Conservation (phyloP, 2,888 invertebrate genomes). For the Melanophora roralis region DNA sequence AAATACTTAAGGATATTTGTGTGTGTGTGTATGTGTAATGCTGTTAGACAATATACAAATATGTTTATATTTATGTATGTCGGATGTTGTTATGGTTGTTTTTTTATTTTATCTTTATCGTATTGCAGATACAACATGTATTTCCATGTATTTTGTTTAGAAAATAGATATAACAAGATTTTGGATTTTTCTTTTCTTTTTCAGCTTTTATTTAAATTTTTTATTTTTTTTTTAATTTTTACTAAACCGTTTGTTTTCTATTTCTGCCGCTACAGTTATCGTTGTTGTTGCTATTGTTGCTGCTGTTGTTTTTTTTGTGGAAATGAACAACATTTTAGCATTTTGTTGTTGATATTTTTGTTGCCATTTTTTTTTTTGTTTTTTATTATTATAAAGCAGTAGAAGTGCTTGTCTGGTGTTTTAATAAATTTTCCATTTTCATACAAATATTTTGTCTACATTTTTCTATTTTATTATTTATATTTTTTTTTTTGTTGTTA, state of each 20-base stretch:
- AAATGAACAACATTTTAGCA: conserved; percentile 53
- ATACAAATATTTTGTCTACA: conserved; percentile 8
- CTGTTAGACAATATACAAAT: conserved; percentile 17
- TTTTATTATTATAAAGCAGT: conserved; percentile 25
- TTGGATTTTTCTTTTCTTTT: conserved; percentile 31
- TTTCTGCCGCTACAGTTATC: too few relatives aligned
- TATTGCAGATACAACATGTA: conserved; percentile 52
- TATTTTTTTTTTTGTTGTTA: conserved; percentile 32
- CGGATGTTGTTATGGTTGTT: conserved; percentile 38
- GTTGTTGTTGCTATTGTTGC: conserved; percentile 29
- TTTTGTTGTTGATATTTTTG: conserved; percentile 22
- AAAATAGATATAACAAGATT: conserved; percentile 58
- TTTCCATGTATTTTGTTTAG: conserved; percentile 50
- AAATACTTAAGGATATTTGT: background rate
- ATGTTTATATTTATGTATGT: conserved; percentile 28
- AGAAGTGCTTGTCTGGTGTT: conserved; percentile 63
- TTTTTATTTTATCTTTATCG: conserved; percentile 22
- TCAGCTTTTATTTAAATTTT: conserved; percentile 46
- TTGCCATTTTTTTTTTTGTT: background rate
- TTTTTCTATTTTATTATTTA: conserved; percentile 45
- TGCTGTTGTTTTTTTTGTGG: conserved; percentile 35
- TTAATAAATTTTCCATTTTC: conserved; percentile 63
- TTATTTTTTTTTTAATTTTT: too few relatives aligned
- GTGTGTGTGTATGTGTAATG: conserved; percentile 1
- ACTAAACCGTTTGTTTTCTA: conserved; percentile 37